Evolutionary conservation across 2,888 invertebrate genomes (phyloP).

Genomic region (Micropterix aruncella): DNA sequence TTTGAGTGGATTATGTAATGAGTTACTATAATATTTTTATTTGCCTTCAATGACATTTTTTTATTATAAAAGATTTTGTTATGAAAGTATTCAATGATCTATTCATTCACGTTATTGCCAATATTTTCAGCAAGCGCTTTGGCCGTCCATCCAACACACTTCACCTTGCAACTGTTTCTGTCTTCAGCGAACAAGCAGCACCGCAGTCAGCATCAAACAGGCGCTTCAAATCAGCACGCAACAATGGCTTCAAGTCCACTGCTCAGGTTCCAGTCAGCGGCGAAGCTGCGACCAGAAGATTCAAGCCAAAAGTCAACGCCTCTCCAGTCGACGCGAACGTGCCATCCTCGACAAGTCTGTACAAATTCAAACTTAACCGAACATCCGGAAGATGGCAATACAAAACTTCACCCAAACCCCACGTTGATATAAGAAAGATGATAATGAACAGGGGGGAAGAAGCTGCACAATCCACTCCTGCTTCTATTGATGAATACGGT

Average conservation of each 20-base stretch:
- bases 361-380: constrained; percentile 70
- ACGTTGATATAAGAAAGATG: constrained; percentile 65
- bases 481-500: constrained; percentile 29
- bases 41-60: constrained; percentile 10
- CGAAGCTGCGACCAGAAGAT: constrained; percentile 36
- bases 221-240: constrained; percentile 32
- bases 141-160: constrained; percentile 33
- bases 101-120: neutral
- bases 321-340: constrained; percentile 38
- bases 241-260: constrained; percentile 29
- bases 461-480: constrained; percentile 31
- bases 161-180: constrained; percentile 51
- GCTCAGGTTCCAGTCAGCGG: constrained; percentile 26
- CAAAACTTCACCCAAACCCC: constrained; percentile 78
- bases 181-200: constrained; percentile 45
- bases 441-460: constrained; percentile 30
- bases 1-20: neutral
- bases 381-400: constrained; percentile 83
- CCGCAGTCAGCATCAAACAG: constrained; percentile 32
- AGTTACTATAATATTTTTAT: neutral
- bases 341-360: constrained; percentile 44
- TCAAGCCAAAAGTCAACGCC: constrained; percentile 51
- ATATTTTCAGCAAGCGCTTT: constrained; percentile 33
- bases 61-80: constrained; percentile 12
- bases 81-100: neutral